Base-by-base conservation (phyloP, 2,797 vertebrate genomes). In the Chelonia mydas region DNA sequence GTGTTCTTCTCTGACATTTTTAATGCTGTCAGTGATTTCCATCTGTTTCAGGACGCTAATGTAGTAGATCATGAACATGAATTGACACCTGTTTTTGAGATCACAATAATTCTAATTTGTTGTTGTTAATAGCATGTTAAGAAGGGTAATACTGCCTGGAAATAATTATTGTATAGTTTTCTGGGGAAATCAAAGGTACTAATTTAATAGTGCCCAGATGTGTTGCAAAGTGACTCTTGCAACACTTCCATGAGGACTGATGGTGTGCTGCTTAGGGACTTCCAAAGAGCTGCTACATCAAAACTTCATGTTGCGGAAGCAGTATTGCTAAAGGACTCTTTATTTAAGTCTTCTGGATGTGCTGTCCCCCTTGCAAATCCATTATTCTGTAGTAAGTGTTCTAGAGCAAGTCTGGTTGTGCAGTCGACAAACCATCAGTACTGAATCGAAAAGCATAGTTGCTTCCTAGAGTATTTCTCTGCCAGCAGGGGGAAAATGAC, bases 301-400 rank as follows among this genome's bases (percentile, higher is more conserved):
- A 74, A 78, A 87, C 49, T 31, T 25, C 59, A 65, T 82, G 65
- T 86, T 8, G 12, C 87, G 55, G 61, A 87, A 93, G 83, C 83
- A 65, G 72, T 3, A 19, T 12, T 83, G 5, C 72, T 92, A 81
- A 5, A 54, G 86, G 82, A 81, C 8, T 49, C 68, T 94, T 11
- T 83, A 31, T 89, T 86, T 65, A 82, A 41, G 55, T 59, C 54
- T 89, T 81, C 78, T 61, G 49, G 49, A 17, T 83, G 45, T 84
- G 28, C 31, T 80, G 23, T 17, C 57, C 59, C 61, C 81, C 86
- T 81, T 88, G 54, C 78, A 92, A 84, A 90, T 94, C 82, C 53
- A 88, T 84, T 85, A 92, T 47, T 31, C 53, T 88, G 33, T 84
- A 84, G 50, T 68, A 83, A 91, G 83, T 87, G 78, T 74, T 79